A percentile compares a stretch with the other conserved stretches of the same genome.
Conservation (phyloP, 2,888 invertebrate genomes). For the Pantelozetes paolii region DNA sequence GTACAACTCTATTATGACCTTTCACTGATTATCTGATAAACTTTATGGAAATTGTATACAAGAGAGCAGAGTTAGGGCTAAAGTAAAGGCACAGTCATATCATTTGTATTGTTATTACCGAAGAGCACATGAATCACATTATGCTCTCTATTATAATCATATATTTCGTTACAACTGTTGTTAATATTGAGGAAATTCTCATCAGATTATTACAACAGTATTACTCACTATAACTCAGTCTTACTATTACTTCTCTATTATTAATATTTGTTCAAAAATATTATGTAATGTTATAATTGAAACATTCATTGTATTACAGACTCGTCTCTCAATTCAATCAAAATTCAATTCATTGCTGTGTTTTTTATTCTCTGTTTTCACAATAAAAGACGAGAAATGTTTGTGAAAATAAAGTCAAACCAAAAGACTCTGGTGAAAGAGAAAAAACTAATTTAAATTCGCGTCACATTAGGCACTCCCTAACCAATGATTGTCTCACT, state of each 20-base stretch:
- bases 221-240: no score
- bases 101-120: no score
- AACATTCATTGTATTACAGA: slow-evolving; percentile 4
- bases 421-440: no score
- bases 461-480: slow-evolving; percentile 12
- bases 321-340: neutral
- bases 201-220: slow-evolving; percentile 13
- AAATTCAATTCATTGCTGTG: neutral
- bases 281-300: slow-evolving; percentile 1
- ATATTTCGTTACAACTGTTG: slow-evolving; percentile 3
- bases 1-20: slow-evolving; percentile 34
- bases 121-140: neutral
- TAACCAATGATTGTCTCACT: slow-evolving; percentile 22
- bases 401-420: neutral
- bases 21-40: slow-evolving; percentile 30
- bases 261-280: slow-evolving; percentile 20
- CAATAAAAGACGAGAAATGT: slow-evolving; percentile 2
- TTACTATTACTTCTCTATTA: no score
- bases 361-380: slow-evolving; percentile 2
- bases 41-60: slow-evolving; percentile 29
- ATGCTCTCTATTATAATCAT: no score
- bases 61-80: neutral
- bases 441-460: slow-evolving; percentile 23
- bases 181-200: slow-evolving; percentile 8
- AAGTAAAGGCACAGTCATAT: no score